Base-by-base conservation (phyloP, 1,140 invertebrate genomes). In the Hylaeus volcanicus region DNA sequence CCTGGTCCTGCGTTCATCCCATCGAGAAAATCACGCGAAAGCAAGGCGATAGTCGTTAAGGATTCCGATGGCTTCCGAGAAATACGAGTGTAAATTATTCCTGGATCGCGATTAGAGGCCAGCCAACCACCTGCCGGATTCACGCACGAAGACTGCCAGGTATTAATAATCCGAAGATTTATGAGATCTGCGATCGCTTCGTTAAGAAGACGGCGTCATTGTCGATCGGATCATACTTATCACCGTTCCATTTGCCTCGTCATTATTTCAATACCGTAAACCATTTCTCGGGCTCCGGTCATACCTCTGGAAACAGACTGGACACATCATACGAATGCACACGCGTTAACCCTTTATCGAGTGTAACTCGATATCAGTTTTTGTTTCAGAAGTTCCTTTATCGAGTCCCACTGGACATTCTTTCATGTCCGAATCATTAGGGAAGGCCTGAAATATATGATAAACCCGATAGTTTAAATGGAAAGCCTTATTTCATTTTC, bases 81-180 rank as follows among this genome's bases (percentile, higher is more conserved):
- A 81, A 64, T 81, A 76, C 71, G 61, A 84, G 76, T 79, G 76
- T 88, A 88, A 88, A 89, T 89, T 89, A 89, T 88, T 86, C 86
- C 64, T 45, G 85, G 83, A 89, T 88, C 81, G 75, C 87, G 83
- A 89, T 88, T 89, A 87, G 83, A 87, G 77, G 74, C 74, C 73
- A 79, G 83, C 79, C 79, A 82, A 74, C 79, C 88, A 89, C 86
- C 88, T 89, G 88, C 88, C 87, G 86, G 81, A 87, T 88, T 88
- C 84, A 84, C 80, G 79, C 86, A 85, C 81, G 60, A 79, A 76
- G 73, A 87, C 58, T 80, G 83, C 73, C 73, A 77, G 86, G 83
- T 88, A 88, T 88, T 86, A 88, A 88, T 88, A 88, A 88, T 86
- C 81, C 81, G 45, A 73, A 43, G 86, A 88, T 88, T 88, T 88